Evolutionary conservation across 1,140 invertebrate species (phyloP).

Genomic region (Drosophila sechellia): DNA sequence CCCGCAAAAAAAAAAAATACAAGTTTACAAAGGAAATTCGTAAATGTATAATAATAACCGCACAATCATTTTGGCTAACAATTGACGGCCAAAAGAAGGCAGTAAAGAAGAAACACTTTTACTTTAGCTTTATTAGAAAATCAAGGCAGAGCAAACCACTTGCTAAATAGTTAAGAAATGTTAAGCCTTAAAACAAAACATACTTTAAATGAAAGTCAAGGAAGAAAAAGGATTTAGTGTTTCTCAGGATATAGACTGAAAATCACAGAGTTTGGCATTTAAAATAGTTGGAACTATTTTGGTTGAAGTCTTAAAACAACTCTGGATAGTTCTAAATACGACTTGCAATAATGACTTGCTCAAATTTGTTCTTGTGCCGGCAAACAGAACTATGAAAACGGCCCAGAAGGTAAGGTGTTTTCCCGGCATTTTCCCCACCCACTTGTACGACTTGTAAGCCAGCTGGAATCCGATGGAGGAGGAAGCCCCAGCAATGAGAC

Average conservation of each 20-base stretch:
- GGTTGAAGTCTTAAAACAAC: no score
- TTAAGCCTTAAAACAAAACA: not conserved
- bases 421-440: not conserved
- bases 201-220: no score
- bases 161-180: conserved; percentile 34
- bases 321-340: no score
- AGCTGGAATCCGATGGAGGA: conserved; percentile 31
- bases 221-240: no score
- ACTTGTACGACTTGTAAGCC: not conserved
- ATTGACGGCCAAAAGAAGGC: conserved; percentile 21
- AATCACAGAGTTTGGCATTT: no score
- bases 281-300: no score
- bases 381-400: no score
- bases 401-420: not conserved
- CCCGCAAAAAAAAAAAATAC: conserved; percentile 5
- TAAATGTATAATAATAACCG: conserved; percentile 81
- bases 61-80: conserved; percentile 52
- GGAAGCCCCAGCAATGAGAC: conserved; percentile 62
- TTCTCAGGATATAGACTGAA: no score
- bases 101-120: conserved; percentile 57
- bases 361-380: no score
- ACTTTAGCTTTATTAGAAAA: conserved; percentile 46
- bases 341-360: no score
- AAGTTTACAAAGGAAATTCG: conserved; percentile 30
- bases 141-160: conserved; percentile 41